Conservation (phyloP, 53 echinoderm and acorn worm species). For the Pentamera pediparva region DNA sequence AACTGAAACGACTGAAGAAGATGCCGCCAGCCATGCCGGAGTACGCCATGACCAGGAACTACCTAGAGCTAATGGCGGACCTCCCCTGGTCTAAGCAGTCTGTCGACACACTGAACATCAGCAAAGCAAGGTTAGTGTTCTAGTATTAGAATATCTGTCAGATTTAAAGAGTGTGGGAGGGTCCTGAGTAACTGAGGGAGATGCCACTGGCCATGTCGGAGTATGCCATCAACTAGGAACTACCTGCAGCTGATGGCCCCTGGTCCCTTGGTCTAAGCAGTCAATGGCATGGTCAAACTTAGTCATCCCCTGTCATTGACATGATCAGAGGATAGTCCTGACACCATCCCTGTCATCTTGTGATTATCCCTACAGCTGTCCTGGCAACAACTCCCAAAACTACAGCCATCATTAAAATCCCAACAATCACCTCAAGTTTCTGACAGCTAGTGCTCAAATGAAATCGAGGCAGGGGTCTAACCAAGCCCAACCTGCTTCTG, state of each 20-base stretch:
- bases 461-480: too few relatives aligned
- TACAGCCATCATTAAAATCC: too few relatives aligned
- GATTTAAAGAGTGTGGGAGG: conserved; percentile 42
- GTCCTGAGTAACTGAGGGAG: conserved; percentile 79
- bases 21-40: conserved; percentile 95
- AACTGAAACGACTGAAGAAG: conserved; percentile 88
- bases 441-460: too few relatives aligned
- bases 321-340: too few relatives aligned
- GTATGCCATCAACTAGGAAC: conserved; percentile 81
- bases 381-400: too few relatives aligned
- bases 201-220: conserved; percentile 94
- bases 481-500: too few relatives aligned
- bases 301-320: too few relatives aligned
- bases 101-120: conserved; percentile 79
- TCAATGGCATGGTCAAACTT: too few relatives aligned
- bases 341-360: too few relatives aligned
- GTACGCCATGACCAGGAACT: conserved; percentile 86
- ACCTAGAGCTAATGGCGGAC: conserved; percentile 93
- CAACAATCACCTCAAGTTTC: too few relatives aligned
- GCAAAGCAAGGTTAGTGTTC: conserved; percentile 67
- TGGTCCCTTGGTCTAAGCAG: conserved; percentile 92
- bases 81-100: conserved; percentile 94
- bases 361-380: too few relatives aligned
- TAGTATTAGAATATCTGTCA: not conserved
- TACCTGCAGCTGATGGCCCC: conserved; percentile 94